phyloP scores from a whole-genome alignment of 2,888 invertebrate species.

The Brachyopa scutellaris region DNA sequence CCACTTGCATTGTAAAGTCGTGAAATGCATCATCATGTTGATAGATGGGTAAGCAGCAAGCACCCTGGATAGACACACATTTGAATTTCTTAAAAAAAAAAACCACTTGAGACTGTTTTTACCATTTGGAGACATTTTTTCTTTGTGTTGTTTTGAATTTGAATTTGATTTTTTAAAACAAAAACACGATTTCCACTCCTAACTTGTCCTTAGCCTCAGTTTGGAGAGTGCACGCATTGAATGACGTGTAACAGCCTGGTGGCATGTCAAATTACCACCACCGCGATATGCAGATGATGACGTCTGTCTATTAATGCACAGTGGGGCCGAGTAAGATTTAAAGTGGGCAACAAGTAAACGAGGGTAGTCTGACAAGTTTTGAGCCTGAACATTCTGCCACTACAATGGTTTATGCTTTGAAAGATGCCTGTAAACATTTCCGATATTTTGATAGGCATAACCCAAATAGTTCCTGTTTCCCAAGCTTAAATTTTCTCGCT shows the following conservation, averaged over 20 bases:
- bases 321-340: not conserved
- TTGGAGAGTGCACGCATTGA: conserved; percentile 16
- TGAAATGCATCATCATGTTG: conserved; percentile 36
- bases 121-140: not conserved
- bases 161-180: too few relatives aligned
- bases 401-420: too few relatives aligned
- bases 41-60: conserved; percentile 4
- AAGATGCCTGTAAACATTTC: too few relatives aligned
- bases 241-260: conserved; percentile 9
- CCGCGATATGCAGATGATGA: conserved; percentile 2
- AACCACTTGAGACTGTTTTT: conserved; percentile 20
- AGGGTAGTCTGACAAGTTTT: too few relatives aligned
- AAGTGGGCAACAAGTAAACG: too few relatives aligned
- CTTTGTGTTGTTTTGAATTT: too few relatives aligned
- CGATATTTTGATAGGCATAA: too few relatives aligned
- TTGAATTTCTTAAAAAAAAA: not conserved
- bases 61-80: not conserved
- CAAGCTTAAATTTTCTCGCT: too few relatives aligned
- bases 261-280: conserved; percentile 16
- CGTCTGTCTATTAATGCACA: not conserved
- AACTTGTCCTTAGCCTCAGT: conserved; percentile 23
- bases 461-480: too few relatives aligned
- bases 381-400: too few relatives aligned
- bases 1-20: conserved; percentile 25
- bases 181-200: not conserved